Evolutionary conservation across 1,140 invertebrate genomes (phyloP).

Genomic region (Phthorimaea operculella): DNA sequence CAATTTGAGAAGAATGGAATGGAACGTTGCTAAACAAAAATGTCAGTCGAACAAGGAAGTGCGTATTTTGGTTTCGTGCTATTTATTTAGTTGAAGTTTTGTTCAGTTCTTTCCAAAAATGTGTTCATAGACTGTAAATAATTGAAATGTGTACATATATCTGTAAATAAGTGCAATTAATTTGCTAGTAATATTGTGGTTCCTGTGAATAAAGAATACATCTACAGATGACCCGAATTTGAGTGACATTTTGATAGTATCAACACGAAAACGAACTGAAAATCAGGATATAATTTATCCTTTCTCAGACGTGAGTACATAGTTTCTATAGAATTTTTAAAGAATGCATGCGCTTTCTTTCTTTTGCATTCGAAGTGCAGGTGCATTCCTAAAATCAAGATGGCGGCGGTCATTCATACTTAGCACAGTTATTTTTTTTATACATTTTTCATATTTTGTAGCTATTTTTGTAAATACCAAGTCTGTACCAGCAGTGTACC

Average conservation of each 20-base stretch:
- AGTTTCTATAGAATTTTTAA: neutral
- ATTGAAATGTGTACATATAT: neutral
- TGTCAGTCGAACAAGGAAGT: conserved; percentile 37
- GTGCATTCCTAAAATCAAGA: conserved; percentile 21
- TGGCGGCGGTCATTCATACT: conserved; percentile 26
- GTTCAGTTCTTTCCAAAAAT: conserved; percentile 27
- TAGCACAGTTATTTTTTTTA: neutral
- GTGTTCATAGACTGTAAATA: conserved; percentile 21
- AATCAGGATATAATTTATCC: conserved; percentile 5
- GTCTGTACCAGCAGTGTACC: neutral
- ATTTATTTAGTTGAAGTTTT: conserved; percentile 25
- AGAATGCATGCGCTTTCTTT: conserved; percentile 3
- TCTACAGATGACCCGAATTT: conserved; percentile 6
- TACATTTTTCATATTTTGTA: neutral
- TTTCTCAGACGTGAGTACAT: conserved; percentile 26
- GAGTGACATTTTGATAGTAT: conserved; percentile 5
- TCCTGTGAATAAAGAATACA: neutral
- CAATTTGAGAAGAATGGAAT: conserved; percentile 1
- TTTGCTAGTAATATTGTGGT: neutral
- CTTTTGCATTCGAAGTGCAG: neutral
- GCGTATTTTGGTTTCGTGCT: conserved; percentile 37
- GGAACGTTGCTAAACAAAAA: conserved; percentile 32
- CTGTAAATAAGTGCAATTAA: neutral
- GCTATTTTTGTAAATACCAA: neutral
- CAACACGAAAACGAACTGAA: conserved; percentile 15